Evolutionary conservation across 2,797 vertebrate species (phyloP).

Genomic region (Sebastes jordani): DNA sequence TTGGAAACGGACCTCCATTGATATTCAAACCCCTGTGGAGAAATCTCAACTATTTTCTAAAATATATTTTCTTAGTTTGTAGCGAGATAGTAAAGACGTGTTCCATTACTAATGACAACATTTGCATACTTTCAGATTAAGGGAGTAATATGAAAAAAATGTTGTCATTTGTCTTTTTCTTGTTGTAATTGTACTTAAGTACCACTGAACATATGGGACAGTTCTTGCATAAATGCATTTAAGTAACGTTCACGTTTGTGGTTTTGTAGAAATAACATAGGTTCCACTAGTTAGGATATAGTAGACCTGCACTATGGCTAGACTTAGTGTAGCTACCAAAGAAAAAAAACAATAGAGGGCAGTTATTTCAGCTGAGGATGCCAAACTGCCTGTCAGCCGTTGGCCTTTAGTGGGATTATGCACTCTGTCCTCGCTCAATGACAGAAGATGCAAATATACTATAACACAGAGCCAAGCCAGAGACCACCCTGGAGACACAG

Average conservation of each 20-base stretch:
- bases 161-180: not conserved
- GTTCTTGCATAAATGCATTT: not conserved
- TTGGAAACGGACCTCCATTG: conserved; percentile 23
- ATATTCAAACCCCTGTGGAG: conserved; percentile 3
- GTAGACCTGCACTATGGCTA: not conserved
- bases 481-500: conserved; percentile 48
- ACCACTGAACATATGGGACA: not conserved
- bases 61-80: conserved; percentile 21
- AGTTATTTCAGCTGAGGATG: conserved; percentile 28
- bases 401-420: conserved; percentile 39
- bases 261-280: not conserved
- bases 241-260: not conserved
- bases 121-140: too few species aligned
- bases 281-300: not conserved
- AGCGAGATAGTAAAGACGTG: conserved; percentile 3
- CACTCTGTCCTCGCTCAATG: conserved; percentile 39
- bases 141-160: too few species aligned
- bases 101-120: not conserved
- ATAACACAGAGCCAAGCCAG: conserved; percentile 12
- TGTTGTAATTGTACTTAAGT: not conserved
- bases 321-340: not conserved
- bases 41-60: conserved; percentile 14
- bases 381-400: conserved; percentile 36
- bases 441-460: conserved; percentile 50
- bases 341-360: not conserved